Percentiles rank a stretch among this genome's conserved stretches.
These are phyloP conservation scores for Paramormyrops kingsleyae DNA, from an alignment of 2,113 vertebrate genomes.

Conservation along the genomic window DNA sequence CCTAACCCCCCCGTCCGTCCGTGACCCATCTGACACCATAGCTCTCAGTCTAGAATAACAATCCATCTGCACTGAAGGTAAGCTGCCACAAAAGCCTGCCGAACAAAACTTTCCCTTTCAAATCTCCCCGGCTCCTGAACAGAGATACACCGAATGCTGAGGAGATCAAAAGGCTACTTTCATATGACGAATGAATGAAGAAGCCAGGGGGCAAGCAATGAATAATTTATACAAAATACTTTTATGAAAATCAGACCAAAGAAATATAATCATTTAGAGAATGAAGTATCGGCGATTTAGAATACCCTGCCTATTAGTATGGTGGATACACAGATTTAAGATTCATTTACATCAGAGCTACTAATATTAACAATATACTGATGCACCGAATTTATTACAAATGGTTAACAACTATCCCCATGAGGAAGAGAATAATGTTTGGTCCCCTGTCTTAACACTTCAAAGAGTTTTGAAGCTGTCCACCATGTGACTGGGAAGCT, in stretches of 20 bases:
- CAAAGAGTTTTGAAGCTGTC: neutral
- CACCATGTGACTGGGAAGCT: neutral
- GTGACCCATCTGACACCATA: neutral
- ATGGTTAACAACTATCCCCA: neutral
- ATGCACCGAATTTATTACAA: neutral
- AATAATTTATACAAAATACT: neutral
- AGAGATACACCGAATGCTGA: neutral
- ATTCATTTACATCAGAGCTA: neutral
- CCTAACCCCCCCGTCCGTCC: neutral
- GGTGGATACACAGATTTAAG: neutral
- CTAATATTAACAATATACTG: neutral
- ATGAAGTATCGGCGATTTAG: neutral
- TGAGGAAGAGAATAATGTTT: neutral
- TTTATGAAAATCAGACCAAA: neutral
- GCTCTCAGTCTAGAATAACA: neutral
- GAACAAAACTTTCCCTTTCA: neutral
- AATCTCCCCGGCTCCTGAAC: neutral
- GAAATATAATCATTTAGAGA: neutral
- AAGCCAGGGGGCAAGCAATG: neutral
- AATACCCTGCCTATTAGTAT: neutral
- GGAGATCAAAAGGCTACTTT: neutral
- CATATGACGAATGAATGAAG: neutral
- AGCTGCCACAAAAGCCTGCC: neutral
- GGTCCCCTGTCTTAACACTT: constrained; percentile 5
- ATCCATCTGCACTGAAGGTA: neutral